Evolutionary conservation across 2,888 invertebrate species (phyloP).

Genomic region (Octonoba sinensis): DNA sequence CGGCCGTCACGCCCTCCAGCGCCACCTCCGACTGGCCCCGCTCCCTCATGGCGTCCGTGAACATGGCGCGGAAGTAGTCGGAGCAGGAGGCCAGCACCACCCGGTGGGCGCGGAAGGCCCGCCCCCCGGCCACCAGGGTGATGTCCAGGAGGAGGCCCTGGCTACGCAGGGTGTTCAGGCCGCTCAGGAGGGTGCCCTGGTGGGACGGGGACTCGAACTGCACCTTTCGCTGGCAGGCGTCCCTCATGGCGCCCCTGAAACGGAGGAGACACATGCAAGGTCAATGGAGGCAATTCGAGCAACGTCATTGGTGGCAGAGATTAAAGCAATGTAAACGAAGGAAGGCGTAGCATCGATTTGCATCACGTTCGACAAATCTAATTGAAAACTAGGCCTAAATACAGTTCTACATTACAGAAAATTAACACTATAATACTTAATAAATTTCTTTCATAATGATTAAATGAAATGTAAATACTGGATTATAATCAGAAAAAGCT

Average conservation of each 20-base stretch:
- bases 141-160: constrained; percentile 79
- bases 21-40: constrained; percentile 78
- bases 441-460: too few species aligned
- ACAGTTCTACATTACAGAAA: too few species aligned
- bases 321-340: too few species aligned
- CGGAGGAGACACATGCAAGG: too few species aligned
- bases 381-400: too few species aligned
- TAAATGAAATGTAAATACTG: too few species aligned
- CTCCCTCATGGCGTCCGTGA: constrained; percentile 80
- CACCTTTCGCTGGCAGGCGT: constrained; percentile 68
- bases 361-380: too few species aligned
- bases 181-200: constrained; percentile 75
- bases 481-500: too few species aligned
- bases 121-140: constrained; percentile 78
- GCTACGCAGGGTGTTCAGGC: constrained; percentile 77
- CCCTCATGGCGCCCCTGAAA: neutral
- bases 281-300: too few species aligned
- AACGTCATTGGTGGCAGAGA: too few species aligned
- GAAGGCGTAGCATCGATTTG: too few species aligned
- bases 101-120: constrained; percentile 78
- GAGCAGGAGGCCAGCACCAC: constrained; percentile 81
- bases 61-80: constrained; percentile 83
- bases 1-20: constrained; percentile 78
- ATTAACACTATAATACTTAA: too few species aligned
- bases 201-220: constrained; percentile 76